A percentile compares a stretch with the other conserved stretches of the same genome.
Conservation (phyloP, 2,888 invertebrate genomes). For the Lycocerus yunnanus region DNA sequence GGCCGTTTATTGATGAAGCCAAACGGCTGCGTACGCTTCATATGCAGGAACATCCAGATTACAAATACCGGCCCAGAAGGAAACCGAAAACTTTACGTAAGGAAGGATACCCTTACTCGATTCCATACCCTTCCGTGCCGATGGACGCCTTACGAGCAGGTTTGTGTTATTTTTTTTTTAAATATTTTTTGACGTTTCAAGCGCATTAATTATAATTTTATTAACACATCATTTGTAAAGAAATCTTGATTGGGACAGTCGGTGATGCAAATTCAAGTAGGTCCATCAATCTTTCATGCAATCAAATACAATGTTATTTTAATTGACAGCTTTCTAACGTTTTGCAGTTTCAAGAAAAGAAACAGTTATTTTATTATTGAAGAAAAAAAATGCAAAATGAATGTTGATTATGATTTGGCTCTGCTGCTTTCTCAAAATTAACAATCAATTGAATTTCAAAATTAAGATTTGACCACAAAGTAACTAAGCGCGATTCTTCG, state of each 20-base stretch:
- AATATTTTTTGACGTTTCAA: background rate
- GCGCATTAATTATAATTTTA: background rate
- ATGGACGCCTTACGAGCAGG: slow-evolving; percentile 88
- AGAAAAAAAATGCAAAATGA: background rate
- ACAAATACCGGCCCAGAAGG: slow-evolving; percentile 88
- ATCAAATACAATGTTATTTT: background rate
- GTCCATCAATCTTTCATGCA: background rate
- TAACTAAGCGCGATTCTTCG: background rate
- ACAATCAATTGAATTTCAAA: background rate
- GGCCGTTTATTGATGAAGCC: slow-evolving; percentile 97
- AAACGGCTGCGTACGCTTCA: slow-evolving; percentile 91
- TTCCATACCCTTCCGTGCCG: slow-evolving; percentile 89
- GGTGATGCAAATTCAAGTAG: background rate
- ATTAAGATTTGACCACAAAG: background rate
- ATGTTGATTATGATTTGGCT: background rate
- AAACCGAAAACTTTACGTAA: slow-evolving; percentile 88
- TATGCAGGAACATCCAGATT: slow-evolving; percentile 95
- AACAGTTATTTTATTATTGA: background rate
- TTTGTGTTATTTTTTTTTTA: slow-evolving; percentile 58
- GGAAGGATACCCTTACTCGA: slow-evolving; percentile 90
- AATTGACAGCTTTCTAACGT: slow-evolving; percentile 9
- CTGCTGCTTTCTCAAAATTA: background rate
- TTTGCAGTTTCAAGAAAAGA: background rate
- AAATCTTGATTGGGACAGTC: background rate
- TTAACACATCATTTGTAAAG: background rate